Base-by-base conservation (phyloP, 2,797 vertebrate species). In the Cyclura pinguis region DNA sequence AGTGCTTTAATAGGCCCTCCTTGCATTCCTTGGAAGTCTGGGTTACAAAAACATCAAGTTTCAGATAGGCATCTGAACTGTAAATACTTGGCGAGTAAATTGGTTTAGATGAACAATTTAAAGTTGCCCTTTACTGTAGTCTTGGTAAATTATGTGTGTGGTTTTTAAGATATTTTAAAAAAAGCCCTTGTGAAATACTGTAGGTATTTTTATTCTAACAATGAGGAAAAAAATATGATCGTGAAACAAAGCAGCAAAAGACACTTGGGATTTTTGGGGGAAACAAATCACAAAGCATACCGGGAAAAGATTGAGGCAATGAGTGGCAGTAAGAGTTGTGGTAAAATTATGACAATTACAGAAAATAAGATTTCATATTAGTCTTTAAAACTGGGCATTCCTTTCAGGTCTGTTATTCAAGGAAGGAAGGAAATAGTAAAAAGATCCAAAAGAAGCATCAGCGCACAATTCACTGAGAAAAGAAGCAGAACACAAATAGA, bases 141-240 rank as follows among this genome's bases (percentile, higher is more conserved):
- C 80, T 18, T 74, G 47, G 77, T 85, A 89, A 87, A 92, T 86
- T 85, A 59, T 87, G 95, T 69, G 67, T 2, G 67, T 2, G 10
- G 27, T 9, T 59, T 24, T 64, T 27, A 9, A 4, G 29, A 10
- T 69, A 32, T 69, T 32, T 12, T 69, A 29, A 32, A 69, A 69
- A 55, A 95, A 42, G 42, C 42, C 86, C 94, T 96, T 92, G 91
- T 94, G 92, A 82, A 95, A 52, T 73, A 83, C 91, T 95, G 95
- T 59, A 35, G 86, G 88, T 93, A 80, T 85, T 93, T 94, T 93
- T 47, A 85, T 94, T 96, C 95, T 95, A 96, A 94, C 95, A 92
- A 74, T 88, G 92, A 89, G 18, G 72, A 91, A 94, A 74, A 91
- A 94, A 94, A 92, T 72, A 88, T 73, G 93, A 87, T 92, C 74